phyloP scores from a whole-genome alignment of 1,140 invertebrate species.

The Platyura marginata region DNA sequence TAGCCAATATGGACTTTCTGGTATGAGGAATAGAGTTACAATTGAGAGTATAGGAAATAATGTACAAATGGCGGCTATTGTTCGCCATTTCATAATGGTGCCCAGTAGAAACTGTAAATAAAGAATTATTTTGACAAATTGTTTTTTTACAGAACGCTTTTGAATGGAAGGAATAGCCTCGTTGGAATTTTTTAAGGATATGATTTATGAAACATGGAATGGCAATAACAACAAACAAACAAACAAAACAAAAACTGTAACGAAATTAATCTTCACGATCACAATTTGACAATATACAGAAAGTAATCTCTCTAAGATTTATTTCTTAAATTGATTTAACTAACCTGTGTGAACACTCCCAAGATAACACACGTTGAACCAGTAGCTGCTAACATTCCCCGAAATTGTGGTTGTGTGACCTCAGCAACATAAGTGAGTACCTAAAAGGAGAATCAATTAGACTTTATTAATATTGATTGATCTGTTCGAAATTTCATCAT shows the following conservation, averaged over 20 bases:
- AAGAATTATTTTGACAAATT: too few relatives aligned
- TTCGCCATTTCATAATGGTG: constrained; percentile 46
- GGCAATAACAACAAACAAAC: too few relatives aligned
- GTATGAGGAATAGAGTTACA: constrained; percentile 42
- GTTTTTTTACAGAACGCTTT: too few relatives aligned
- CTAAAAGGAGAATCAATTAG: constrained; percentile 16
- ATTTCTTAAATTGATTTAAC: too few relatives aligned
- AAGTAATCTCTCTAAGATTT: too few relatives aligned
- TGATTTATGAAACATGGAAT: too few relatives aligned
- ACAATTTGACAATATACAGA: too few relatives aligned
- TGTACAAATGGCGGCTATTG: constrained; percentile 44
- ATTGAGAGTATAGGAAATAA: constrained; percentile 44
- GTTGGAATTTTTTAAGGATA: too few relatives aligned
- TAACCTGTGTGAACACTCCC: constrained; percentile 39
- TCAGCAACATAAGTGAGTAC: constrained; percentile 64
- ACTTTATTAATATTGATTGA: background rate
- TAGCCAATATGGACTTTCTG: constrained; percentile 62
- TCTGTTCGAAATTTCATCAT: constrained; percentile 7
- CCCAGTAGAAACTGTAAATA: constrained; percentile 51
- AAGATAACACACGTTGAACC: constrained; percentile 51
- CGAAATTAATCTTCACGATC: too few relatives aligned
- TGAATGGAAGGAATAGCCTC: too few relatives aligned
- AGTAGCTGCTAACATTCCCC: constrained; percentile 52
- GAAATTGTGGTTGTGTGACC: constrained; percentile 53
- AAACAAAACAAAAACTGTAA: too few relatives aligned